A percentile compares a stretch with the other conserved stretches of the same genome.
Evolutionary conservation across 2,797 vertebrate genomes (phyloP).

Genomic region (Chelidonichthys spinosus): DNA sequence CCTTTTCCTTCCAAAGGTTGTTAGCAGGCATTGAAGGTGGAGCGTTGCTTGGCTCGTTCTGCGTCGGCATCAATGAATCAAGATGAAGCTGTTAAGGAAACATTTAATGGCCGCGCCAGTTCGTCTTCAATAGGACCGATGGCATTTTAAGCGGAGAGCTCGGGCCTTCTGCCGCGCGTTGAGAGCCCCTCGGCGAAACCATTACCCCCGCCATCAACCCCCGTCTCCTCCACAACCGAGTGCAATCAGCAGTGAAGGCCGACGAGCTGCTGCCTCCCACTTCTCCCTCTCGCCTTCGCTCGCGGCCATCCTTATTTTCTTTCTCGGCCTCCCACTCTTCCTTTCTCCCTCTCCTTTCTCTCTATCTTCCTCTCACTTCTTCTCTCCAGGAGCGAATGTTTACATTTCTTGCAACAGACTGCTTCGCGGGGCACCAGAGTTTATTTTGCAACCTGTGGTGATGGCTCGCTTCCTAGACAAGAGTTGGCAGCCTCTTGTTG

Average conservation of each 20-base stretch:
- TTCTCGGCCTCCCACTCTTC: slow-evolving; percentile 46
- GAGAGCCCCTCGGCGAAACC: slow-evolving; percentile 41
- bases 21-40: slow-evolving; percentile 47
- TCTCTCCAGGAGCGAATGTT: slow-evolving; percentile 76
- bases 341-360: slow-evolving; percentile 39
- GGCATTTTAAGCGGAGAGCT: slow-evolving; percentile 39
- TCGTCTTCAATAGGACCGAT: slow-evolving; percentile 44
- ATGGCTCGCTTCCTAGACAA: slow-evolving; percentile 85
- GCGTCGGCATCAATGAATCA: slow-evolving; percentile 51
- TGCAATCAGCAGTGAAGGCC: slow-evolving; percentile 57
- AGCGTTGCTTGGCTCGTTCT: slow-evolving; percentile 34
- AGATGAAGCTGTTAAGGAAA: slow-evolving; percentile 60
- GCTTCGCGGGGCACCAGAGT: slow-evolving; percentile 82
- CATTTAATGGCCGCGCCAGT: slow-evolving; percentile 45
- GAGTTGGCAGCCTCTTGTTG: slow-evolving; percentile 81
- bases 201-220: slow-evolving; percentile 41
- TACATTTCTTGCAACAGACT: slow-evolving; percentile 83
- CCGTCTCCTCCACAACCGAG: slow-evolving; percentile 37
- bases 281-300: slow-evolving; percentile 29
- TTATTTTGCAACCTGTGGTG: slow-evolving; percentile 87
- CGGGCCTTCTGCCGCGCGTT: slow-evolving; percentile 33
- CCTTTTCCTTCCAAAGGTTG: slow-evolving; percentile 30
- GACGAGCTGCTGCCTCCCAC: slow-evolving; percentile 50
- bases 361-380: slow-evolving; percentile 50
- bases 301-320: slow-evolving; percentile 58